Conservation (phyloP, 2,797 vertebrate species). For the Neosilurus mollespiculum region DNA sequence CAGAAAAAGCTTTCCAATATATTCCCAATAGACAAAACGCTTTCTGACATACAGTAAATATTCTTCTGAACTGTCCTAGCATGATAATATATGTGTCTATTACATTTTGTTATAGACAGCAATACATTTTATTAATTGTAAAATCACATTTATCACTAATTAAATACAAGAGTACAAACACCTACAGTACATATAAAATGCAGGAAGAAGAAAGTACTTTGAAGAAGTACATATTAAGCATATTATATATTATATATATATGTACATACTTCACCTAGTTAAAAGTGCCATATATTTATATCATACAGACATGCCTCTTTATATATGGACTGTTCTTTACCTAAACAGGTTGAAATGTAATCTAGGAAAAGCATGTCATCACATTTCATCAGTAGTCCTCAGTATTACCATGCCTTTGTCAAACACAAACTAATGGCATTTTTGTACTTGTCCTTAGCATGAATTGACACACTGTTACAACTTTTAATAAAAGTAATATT, state of each 20-base stretch:
- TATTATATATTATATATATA: slow-evolving; percentile 24
- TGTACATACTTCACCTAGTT: background rate
- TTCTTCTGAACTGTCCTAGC: background rate
- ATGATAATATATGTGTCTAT: slow-evolving; percentile 45
- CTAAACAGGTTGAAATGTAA: background rate
- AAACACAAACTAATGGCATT: background rate
- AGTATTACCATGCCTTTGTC: background rate
- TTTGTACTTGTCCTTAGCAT: background rate
- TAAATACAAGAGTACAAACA: slow-evolving; percentile 61
- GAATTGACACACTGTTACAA: background rate
- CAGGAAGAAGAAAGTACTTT: slow-evolving; percentile 52
- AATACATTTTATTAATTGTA: slow-evolving; percentile 54
- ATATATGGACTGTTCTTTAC: background rate
- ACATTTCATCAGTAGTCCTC: background rate
- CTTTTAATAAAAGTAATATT: slow-evolving; percentile 7
- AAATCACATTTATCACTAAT: slow-evolving; percentile 56
- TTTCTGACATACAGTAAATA: slow-evolving; percentile 9
- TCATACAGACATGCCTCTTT: background rate
- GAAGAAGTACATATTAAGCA: slow-evolving; percentile 51
- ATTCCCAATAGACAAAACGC: background rate
- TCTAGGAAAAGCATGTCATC: background rate
- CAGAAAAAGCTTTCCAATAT: background rate
- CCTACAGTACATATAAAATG: slow-evolving; percentile 55
- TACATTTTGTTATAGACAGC: slow-evolving; percentile 54
- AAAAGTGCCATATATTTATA: background rate